Evolutionary conservation across 2,888 invertebrate species (phyloP).

Genomic region (Cerastis rubricosa): DNA sequence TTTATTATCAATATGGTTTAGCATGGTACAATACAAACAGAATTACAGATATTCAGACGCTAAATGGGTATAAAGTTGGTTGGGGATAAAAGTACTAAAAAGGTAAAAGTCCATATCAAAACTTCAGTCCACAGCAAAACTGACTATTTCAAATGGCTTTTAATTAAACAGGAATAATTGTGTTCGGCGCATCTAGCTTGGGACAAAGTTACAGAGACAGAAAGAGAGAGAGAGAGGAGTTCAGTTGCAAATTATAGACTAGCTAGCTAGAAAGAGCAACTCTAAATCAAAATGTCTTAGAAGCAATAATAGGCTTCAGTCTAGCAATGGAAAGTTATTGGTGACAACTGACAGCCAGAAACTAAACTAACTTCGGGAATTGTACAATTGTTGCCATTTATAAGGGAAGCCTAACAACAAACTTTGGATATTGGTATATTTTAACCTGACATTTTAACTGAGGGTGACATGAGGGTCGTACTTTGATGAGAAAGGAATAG

Average conservation of each 20-base stretch:
- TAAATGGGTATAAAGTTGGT: not conserved
- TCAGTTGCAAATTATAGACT: constrained; percentile 22
- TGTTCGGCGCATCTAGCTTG: constrained; percentile 28
- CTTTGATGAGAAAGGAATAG: constrained; percentile 1
- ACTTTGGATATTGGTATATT: constrained; percentile 2
- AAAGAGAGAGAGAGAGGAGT: not conserved
- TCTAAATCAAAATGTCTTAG: constrained; percentile 26
- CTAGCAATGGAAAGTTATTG: constrained; percentile 16
- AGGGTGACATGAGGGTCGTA: not conserved
- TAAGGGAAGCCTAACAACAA: constrained; percentile 22
- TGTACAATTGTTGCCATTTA: constrained; percentile 11
- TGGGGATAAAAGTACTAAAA: not conserved
- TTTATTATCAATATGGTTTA: constrained; percentile 8
- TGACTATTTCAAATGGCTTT: constrained; percentile 19
- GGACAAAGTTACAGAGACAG: constrained; percentile 15
- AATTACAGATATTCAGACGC: not conserved
- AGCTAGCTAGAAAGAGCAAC: constrained; percentile 1
- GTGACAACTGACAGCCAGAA: not conserved
- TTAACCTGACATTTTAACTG: not conserved
- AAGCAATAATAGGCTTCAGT: constrained; percentile 11
- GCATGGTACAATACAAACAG: constrained; percentile 6
- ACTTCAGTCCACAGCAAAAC: constrained; percentile 4
- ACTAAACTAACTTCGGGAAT: constrained; percentile 7
- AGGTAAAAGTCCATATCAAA: not conserved
- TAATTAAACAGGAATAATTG: constrained; percentile 28